A percentile compares a stretch with the other conserved stretches of the same genome.
phyloP scores from a whole-genome alignment of 2,113 vertebrate genomes.

The Epinephelus fuscoguttatus region DNA sequence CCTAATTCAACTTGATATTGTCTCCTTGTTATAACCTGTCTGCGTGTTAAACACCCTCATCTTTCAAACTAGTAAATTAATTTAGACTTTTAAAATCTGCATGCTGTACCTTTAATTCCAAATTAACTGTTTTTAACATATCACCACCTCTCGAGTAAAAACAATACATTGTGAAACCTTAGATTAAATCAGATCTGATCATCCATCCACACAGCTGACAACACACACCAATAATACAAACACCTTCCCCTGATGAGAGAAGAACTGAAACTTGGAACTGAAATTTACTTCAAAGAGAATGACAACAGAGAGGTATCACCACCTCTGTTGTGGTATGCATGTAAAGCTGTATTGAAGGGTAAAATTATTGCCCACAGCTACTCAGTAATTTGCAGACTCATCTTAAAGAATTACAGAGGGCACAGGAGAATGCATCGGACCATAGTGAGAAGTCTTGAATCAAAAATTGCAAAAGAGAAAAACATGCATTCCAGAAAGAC shows the following conservation, averaged over 20 bases:
- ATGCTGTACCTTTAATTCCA: no score
- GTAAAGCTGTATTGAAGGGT: neutral
- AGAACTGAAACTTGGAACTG: neutral
- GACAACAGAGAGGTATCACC: neutral
- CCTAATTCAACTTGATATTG: neutral
- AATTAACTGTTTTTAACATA: neutral
- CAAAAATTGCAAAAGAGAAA: neutral
- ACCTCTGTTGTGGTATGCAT: no score
- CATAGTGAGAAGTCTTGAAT: neutral
- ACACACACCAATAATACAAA: neutral
- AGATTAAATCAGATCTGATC: neutral
- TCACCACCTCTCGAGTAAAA: neutral
- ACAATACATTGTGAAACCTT: neutral
- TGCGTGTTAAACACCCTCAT: neutral
- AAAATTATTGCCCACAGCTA: neutral
- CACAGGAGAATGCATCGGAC: neutral
- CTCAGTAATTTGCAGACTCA: neutral
- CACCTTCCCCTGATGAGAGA: neutral
- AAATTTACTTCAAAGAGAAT: neutral
- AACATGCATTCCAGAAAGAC: neutral
- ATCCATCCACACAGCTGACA: neutral
- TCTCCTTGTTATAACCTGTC: neutral
- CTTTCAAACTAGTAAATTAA: no score
- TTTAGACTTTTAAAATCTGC: no score
- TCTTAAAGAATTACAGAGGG: neutral